A percentile compares a stretch with the other conserved stretches of the same genome.
phyloP scores from a whole-genome alignment of 2,113 vertebrate genomes.

The Syngnathus scovelli region DNA sequence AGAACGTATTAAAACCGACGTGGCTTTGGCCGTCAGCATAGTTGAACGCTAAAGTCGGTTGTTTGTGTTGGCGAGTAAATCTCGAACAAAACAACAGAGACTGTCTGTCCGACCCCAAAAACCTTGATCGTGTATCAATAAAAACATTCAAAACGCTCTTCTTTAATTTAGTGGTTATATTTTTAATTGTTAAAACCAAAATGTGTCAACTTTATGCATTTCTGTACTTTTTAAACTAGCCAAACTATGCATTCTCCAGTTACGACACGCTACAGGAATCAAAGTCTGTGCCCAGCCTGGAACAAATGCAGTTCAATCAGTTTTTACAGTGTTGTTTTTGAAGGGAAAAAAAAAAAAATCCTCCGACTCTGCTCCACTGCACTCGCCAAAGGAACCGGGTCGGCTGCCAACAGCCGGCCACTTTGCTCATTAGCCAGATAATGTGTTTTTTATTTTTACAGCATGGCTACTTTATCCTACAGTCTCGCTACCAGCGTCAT shows the following conservation, averaged over 20 bases:
- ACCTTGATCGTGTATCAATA: too few relatives aligned
- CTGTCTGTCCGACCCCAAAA: too few relatives aligned
- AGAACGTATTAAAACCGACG: not conserved
- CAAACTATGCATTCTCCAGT: not conserved
- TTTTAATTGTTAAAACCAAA: too few relatives aligned
- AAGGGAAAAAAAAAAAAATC: not conserved
- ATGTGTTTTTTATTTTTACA: conserved; percentile 41
- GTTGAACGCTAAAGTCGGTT: too few relatives aligned
- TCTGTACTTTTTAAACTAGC: not conserved
- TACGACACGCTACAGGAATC: not conserved
- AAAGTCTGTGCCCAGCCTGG: not conserved
- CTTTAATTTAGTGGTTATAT: too few relatives aligned
- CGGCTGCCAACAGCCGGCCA: conserved; percentile 20
- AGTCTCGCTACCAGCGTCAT: not conserved
- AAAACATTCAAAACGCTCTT: too few relatives aligned
- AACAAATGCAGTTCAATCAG: not conserved
- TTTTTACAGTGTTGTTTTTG: conserved; percentile 1
- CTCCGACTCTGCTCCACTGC: not conserved
- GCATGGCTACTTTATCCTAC: conserved; percentile 5
- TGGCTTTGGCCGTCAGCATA: too few relatives aligned
- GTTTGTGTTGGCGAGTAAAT: too few relatives aligned
- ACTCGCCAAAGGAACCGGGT: conserved; percentile 1
- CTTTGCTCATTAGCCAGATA: conserved; percentile 32
- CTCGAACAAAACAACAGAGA: too few relatives aligned
- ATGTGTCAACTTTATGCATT: not conserved